phyloP scores from a whole-genome alignment of 2,797 vertebrate genomes.

The Phalanger gymnotis region DNA sequence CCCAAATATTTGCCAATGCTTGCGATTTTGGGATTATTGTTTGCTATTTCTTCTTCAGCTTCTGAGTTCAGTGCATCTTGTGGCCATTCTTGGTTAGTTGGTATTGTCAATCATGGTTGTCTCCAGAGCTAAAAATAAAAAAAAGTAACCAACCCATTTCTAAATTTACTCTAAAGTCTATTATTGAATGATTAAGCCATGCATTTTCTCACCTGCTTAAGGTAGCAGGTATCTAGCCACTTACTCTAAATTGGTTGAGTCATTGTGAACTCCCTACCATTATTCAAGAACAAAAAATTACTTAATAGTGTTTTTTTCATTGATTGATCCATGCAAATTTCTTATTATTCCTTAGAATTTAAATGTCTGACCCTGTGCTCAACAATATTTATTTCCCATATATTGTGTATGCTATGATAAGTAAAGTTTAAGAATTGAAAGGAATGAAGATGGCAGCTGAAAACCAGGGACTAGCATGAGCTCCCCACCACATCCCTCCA shows the following conservation, averaged over 20 bases:
- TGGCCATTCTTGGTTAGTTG: not conserved
- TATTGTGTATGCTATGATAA: not conserved
- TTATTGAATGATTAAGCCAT: not conserved
- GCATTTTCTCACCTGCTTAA: not conserved
- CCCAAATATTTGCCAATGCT: not conserved
- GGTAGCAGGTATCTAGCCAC: not conserved
- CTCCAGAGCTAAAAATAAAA: not conserved
- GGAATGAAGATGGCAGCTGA: too few species aligned
- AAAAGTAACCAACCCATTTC: not conserved
- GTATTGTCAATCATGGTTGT: not conserved
- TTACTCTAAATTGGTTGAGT: not conserved
- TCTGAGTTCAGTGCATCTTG: not conserved
- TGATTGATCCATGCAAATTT: not conserved
- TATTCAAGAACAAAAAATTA: not conserved
- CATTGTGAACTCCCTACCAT: not conserved
- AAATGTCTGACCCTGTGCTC: not conserved
- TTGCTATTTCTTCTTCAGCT: not conserved
- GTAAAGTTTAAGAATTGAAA: not conserved
- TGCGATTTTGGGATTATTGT: not conserved
- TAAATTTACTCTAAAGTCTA: not conserved
- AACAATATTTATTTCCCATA: not conserved
- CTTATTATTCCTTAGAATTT: not conserved
- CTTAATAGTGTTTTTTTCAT: not conserved
- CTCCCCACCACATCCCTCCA: too few species aligned
- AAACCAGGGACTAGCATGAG: too few species aligned